Conservation (phyloP, 2,113 vertebrate species). For the Misgurnus mizolepis region DNA sequence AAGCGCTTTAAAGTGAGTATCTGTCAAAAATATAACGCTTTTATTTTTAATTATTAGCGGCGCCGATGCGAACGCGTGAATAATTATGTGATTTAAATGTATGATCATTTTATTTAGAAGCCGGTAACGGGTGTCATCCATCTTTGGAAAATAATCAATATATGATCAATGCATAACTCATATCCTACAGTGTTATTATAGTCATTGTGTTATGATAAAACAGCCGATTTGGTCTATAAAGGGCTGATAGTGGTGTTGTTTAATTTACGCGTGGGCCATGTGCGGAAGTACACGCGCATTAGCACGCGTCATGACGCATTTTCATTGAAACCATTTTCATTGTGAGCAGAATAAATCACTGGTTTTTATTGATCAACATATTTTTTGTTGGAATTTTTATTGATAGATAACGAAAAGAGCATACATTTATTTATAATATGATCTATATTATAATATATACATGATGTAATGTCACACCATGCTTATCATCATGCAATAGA, state of each 20-base stretch:
- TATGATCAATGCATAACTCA: background rate
- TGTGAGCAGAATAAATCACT: background rate
- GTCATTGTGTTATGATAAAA: background rate
- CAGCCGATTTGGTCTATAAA: background rate
- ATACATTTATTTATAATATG: too few species aligned
- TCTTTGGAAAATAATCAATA: background rate
- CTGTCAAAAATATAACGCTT: background rate
- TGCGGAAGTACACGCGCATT: slow-evolving; percentile 15
- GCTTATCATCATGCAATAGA: too few species aligned
- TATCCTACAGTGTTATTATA: background rate
- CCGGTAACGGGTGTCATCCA: background rate
- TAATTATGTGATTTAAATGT: background rate
- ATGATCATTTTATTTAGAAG: background rate
- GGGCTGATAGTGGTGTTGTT: background rate
- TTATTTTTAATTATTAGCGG: background rate
- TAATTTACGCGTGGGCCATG: background rate
- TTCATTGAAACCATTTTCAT: background rate
- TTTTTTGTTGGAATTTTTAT: too few species aligned
- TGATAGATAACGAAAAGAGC: too few species aligned
- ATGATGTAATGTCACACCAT: too few species aligned
- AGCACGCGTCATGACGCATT: slow-evolving; percentile 15
- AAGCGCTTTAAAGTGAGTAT: slow-evolving; percentile 19
- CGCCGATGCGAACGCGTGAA: too few species aligned
- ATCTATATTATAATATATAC: too few species aligned
- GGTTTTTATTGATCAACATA: background rate